phyloP scores from a whole-genome alignment of 2,113 vertebrate species.

The Cheirogaleus medius region DNA sequence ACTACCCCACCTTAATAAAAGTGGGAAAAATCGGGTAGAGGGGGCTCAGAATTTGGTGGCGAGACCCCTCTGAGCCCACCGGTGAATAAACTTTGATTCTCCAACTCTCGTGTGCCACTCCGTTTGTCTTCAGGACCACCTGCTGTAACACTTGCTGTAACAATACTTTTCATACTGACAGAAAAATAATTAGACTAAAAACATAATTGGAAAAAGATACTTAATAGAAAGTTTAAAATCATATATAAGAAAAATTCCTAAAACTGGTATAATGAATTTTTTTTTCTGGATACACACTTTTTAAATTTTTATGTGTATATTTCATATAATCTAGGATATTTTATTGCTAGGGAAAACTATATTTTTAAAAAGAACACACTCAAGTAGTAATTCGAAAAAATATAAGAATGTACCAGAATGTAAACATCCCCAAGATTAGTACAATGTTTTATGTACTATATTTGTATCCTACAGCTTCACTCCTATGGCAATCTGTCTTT shows the following conservation, averaged over 20 bases:
- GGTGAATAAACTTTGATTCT: too few relatives aligned
- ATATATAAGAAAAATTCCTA: neutral
- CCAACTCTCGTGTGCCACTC: too few relatives aligned
- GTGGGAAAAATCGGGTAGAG: too few relatives aligned
- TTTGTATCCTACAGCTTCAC: neutral
- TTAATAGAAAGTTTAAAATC: neutral
- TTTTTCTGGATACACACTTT: neutral
- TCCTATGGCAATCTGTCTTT: neutral
- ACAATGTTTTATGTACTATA: neutral
- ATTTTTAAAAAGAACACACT: neutral
- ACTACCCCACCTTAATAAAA: too few relatives aligned
- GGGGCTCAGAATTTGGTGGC: too few relatives aligned
- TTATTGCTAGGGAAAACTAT: neutral
- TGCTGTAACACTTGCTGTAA: too few relatives aligned
- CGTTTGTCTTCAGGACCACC: too few relatives aligned
- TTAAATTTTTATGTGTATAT: neutral
- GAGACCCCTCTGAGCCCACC: too few relatives aligned
- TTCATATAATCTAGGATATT: conserved; percentile 19
- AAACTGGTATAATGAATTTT: neutral
- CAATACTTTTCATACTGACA: neutral
- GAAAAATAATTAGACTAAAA: conserved; percentile 24
- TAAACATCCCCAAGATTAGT: neutral
- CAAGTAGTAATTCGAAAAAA: neutral
- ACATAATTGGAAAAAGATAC: neutral
- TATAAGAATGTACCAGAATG: neutral